Conservation (phyloP, 2,113 vertebrate species). For the Fregata magnificens region DNA sequence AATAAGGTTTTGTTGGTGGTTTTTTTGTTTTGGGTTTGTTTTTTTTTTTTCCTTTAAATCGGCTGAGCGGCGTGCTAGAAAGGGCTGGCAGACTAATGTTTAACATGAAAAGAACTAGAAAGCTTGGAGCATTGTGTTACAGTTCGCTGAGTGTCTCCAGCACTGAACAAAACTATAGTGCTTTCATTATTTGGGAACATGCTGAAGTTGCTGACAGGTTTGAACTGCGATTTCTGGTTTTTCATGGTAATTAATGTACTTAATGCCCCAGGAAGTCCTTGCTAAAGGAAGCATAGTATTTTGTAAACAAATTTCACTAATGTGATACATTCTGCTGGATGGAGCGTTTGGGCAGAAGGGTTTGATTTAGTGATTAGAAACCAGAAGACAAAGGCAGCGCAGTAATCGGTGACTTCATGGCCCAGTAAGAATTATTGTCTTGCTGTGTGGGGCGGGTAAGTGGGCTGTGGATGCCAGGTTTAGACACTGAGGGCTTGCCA, state of each 20-base stretch:
- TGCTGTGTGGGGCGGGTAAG: not conserved
- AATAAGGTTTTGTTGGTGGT: not conserved
- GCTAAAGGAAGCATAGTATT: not conserved
- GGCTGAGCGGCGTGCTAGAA: not conserved
- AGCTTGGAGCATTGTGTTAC: not conserved
- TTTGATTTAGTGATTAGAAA: not conserved
- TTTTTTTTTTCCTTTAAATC: no score
- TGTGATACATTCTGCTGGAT: not conserved
- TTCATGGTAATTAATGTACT: not conserved
- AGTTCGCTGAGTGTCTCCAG: not conserved
- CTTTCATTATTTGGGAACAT: not conserved
- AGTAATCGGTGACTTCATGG: rapidly evolving
- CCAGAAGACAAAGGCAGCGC: not conserved
- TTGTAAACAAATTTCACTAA: not conserved
- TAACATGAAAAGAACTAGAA: not conserved
- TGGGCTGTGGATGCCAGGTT: rapidly evolving
- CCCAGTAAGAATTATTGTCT: not conserved
- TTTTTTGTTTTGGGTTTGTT: no score
- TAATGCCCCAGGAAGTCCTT: not conserved
- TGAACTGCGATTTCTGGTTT: not conserved
- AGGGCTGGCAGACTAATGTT: not conserved
- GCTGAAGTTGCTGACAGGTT: not conserved
- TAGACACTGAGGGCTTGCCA: not conserved
- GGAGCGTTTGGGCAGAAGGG: not conserved
- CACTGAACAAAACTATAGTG: not conserved